Evolutionary conservation across 2,888 invertebrate species (phyloP), one percentile per base, ranked within the genome.

Genomic region (Apocheima hispidaria): DNA sequence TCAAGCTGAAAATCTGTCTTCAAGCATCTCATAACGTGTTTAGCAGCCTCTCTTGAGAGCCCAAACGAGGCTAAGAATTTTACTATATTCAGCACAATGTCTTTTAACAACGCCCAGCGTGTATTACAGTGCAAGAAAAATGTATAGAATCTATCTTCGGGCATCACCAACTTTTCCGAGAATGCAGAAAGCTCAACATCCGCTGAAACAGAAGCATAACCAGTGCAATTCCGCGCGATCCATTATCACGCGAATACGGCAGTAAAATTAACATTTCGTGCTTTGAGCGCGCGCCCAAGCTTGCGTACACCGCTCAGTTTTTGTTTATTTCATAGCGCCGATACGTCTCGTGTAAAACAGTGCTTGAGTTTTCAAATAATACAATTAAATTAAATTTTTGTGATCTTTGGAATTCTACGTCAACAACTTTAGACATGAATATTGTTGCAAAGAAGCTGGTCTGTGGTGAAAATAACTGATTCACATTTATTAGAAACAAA

Each of bases 301-400:
- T 84, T 82, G 80, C 74, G 80, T 78, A 79, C 79, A 71, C 82
- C 80, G 79, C 82, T 83, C 77, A 84, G 82, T 89, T 90, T 90
- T 90, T 90, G 90, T 92, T 91, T 90, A 85, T 89, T 90, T 88
- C 90, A 89, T 87, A 89, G 87, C 86, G 61, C 61, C 61, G 75
- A 72, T 68, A 73, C 60, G 40, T 35, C 7, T 49, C 51, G 46
- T 57, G 56, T 52, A 56, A 62, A 57, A 62, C 61, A 62, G 61
- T 40, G n/a, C 9, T 33, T 35, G 18, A 52, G 38, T 23, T 60
- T 20, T 12, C 7, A 2, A 46, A 18, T 2, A 0, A 2, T 4
- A 0, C 12, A 28, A 4, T 18, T 5, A 10, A n/a, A n/a, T n/a
- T 1, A 3, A 2, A 26, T 1, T 26, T 9, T 14, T n/a, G 2